Conservation (phyloP, 2,113 vertebrate species). For the Microcebus lehilahytsara region DNA sequence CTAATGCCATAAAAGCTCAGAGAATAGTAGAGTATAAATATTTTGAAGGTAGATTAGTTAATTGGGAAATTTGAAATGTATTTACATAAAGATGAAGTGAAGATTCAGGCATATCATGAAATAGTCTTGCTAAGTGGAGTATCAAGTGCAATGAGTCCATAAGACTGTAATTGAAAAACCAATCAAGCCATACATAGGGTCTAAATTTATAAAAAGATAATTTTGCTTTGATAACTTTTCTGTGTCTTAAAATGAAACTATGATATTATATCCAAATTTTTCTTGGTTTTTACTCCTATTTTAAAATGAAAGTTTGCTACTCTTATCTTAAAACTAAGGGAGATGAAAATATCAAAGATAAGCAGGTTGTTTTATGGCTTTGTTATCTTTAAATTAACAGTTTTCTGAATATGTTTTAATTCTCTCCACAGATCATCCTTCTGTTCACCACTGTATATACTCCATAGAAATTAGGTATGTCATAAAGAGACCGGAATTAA, state of each 20-base stretch:
- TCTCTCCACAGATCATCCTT: background rate
- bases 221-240: background rate
- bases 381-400: background rate
- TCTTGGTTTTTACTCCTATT: background rate
- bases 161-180: background rate
- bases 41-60: background rate
- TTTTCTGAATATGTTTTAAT: background rate
- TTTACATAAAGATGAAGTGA: background rate
- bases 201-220: background rate
- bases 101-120: background rate
- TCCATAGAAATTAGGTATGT: background rate
- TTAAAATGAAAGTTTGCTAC: background rate
- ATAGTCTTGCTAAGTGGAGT: background rate
- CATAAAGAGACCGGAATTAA: background rate
- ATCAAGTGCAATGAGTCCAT: background rate
- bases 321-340: background rate
- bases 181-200: background rate
- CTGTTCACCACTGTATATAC: background rate
- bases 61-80: background rate
- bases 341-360: background rate
- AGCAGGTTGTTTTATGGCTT: background rate
- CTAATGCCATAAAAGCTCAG: background rate
- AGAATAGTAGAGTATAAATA: background rate
- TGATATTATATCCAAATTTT: background rate
- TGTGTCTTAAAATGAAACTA: background rate